Conservation (phyloP, 2,113 vertebrate species). For the Paracanthobrama guichenoti region DNA sequence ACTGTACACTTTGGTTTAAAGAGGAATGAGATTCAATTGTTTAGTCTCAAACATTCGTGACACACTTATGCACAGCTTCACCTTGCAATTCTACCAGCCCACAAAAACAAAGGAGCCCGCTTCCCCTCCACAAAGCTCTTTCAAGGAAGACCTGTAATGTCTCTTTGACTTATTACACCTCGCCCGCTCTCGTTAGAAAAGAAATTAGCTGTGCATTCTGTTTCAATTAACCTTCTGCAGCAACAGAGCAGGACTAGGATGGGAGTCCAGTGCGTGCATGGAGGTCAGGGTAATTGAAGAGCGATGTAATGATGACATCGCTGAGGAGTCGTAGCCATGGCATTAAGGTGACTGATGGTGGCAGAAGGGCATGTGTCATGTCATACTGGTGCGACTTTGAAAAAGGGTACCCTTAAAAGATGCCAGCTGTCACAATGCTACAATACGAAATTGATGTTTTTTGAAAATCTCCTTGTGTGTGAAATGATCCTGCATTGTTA, state of each 20-base stretch:
- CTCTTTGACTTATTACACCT: conserved; percentile 59
- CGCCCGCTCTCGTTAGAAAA: conserved; percentile 75
- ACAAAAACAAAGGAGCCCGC: conserved; percentile 31
- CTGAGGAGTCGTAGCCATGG: conserved; percentile 63
- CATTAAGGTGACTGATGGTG: conserved; percentile 59
- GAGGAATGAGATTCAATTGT: not conserved
- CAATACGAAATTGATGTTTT: not conserved
- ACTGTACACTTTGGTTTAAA: not conserved
- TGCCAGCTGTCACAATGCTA: conserved; percentile 44
- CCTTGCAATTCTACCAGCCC: conserved; percentile 20
- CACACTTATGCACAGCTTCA: not conserved
- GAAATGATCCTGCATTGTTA: not conserved
- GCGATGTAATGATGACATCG: conserved; percentile 68
- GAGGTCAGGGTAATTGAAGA: conserved; percentile 81
- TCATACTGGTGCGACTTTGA: conserved; percentile 25
- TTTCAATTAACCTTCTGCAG: conserved; percentile 81
- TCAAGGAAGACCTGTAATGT: conserved; percentile 49
- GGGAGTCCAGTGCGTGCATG: conserved; percentile 66
- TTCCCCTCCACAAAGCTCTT: conserved; percentile 38
- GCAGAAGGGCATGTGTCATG: conserved; percentile 52
- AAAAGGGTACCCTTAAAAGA: not conserved
- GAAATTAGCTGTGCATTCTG: conserved; percentile 79
- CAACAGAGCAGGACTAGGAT: conserved; percentile 69
- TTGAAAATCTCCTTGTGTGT: not conserved
- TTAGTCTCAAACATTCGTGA: conserved; percentile 11